Evolutionary conservation across 2,797 vertebrate species (phyloP), one percentile per base, ranked within the genome.

Genomic region (Pipistrellus nathusii): DNA sequence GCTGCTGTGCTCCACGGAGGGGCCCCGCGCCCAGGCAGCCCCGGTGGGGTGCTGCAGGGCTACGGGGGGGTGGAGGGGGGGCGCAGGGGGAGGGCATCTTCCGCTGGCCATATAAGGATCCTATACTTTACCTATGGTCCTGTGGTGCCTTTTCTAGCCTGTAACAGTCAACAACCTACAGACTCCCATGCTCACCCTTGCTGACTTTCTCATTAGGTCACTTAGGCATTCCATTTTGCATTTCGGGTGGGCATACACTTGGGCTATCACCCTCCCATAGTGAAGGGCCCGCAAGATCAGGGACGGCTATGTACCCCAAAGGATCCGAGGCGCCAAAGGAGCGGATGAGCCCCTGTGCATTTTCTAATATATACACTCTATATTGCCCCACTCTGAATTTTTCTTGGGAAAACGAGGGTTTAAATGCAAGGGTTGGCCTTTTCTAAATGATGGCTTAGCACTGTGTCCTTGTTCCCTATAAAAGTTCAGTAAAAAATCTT

Each of bases 351-450:
- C 44, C 30, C 32, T 15, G 51, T 20, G 18, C n/a, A 46, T 21
- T 94, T 88, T 78, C 76, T 78, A 18, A 83, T 2, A 14, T 2
- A 12, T 41, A 69, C 30, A 66, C 44, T 44, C 51, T 7, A 35
- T 20, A 20, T 10, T 38, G 23, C 12, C n/a, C 20, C 20, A 13
- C 35, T 15, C 23, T 23, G 91, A 71, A 66, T 66, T 44, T 86
- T 94, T 91, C 41, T 85, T 59, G 55, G 83, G 48, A 94, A 92
- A 73, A 64, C 0, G 38, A 91, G 23, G 41, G 23, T 73, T 25
- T 59, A 35, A 93, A 71, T 21, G 38, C 7, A 62, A 77, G 8
- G 21, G 35, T 35, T 64, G 5, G 38, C 13, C 44, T 66, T 35
- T 83, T 59, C 44, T 38, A 80, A 86, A 64, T 59, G 27, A 80